phyloP scores from a whole-genome alignment of 2,113 vertebrate genomes.

The Okapia johnstoni region DNA sequence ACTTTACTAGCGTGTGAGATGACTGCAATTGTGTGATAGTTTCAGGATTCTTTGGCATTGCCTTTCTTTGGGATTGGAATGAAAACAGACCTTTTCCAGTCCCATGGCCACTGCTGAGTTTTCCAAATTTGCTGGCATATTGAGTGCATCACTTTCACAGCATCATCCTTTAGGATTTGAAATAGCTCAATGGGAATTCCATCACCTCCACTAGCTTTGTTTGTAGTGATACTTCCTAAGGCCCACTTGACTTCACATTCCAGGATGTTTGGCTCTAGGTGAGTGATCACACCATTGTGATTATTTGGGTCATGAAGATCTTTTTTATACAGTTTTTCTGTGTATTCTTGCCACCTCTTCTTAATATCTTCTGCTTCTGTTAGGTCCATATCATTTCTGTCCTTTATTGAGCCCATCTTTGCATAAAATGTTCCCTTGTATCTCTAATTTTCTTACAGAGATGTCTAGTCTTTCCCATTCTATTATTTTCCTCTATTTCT shows the following conservation, averaged over 20 bases:
- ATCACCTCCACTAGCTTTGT: background rate
- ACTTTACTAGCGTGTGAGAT: background rate
- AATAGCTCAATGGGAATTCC: background rate
- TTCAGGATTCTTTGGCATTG: background rate
- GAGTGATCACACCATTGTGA: background rate
- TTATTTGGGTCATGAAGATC: background rate
- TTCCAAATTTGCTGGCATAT: background rate
- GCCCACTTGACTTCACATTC: background rate
- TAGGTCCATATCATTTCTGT: background rate
- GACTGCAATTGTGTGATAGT: background rate
- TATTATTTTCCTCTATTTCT: background rate
- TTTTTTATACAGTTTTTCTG: background rate
- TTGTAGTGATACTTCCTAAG: accelerated
- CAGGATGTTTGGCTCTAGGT: background rate
- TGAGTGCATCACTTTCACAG: background rate
- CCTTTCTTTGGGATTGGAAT: background rate
- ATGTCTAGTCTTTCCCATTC: background rate
- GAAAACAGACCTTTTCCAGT: background rate
- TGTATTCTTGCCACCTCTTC: background rate
- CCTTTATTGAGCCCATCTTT: background rate
- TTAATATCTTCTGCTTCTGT: background rate
- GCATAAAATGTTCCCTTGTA: background rate
- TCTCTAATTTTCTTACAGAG: background rate
- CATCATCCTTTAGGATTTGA: background rate
- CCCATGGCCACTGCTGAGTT: background rate